Evolutionary conservation across 2,888 invertebrate genomes (phyloP), one percentile per base, ranked within the genome.

Genomic region (Rotaria sp.): DNA sequence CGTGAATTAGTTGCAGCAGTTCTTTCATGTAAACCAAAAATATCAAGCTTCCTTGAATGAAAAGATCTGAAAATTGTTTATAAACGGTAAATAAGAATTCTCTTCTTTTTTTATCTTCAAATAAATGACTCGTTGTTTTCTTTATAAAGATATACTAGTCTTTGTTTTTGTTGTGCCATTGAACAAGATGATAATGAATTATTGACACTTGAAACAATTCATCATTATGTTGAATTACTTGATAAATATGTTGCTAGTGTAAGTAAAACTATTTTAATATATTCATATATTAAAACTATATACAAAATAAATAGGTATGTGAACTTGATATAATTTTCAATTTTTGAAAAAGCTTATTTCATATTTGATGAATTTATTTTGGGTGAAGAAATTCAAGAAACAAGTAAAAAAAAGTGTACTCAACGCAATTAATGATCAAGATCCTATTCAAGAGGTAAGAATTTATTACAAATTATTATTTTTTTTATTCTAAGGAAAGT

Each of bases 221-320:
- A 99, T 92, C 94, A 99, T 90, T 99, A 99, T 92, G 99, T 99
- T 75, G 99, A 99, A 91, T 93, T 99, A 80, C 93, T 99, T 88
- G 99, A 99, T 93, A 99, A 99, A 93, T 99, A 99, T 92, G 99
- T 99, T 93, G 99, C 99, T 91, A 97, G 97, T 93, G 97, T 97
- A 93, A 94, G 96, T 94, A 90, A 88, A 87, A 35, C 41, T 45
- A 21, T 85, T 30, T 26, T 26, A 10, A n/a, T 26, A 45, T 74
- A 5, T 41, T 30, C 48, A 3, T 38, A 52, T n/a, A n/a, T 15
- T 24, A 41, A 41, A 67, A 50, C 87, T 85, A 26, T 24, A n/a
- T n/a, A n/a, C 24, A 10, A 8, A 38, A n/a, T 57, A 67, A 11
- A 0, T 91, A 98, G 97, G 98, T 99, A 18, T 99, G 99, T 91